Percentiles rank a stretch among this genome's conserved stretches.
Conservation (phyloP, 1,140 invertebrate species). For the Cheumatopsyche charites region DNA sequence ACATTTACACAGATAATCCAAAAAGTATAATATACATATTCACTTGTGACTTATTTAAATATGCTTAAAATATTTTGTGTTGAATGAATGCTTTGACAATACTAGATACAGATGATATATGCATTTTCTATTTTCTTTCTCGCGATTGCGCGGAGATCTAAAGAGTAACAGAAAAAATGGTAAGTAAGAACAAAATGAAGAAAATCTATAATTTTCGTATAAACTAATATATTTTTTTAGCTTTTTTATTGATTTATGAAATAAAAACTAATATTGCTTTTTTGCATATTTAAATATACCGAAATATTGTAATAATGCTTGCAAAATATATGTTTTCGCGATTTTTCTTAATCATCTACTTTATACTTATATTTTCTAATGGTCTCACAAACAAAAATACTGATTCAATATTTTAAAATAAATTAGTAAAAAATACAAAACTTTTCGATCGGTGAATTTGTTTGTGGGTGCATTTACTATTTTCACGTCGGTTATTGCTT, state of each 20-base stretch:
- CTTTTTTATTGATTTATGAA: slow-evolving; percentile 20
- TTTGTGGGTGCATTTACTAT: background rate
- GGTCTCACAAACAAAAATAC: background rate
- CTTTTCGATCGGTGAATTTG: too few relatives aligned
- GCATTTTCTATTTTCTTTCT: slow-evolving; percentile 46
- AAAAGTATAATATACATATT: background rate
- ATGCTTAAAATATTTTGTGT: slow-evolving; percentile 12
- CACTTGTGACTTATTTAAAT: slow-evolving; percentile 3
- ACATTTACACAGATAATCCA: too few relatives aligned
- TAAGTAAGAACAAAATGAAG: slow-evolving; percentile 42
- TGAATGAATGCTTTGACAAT: background rate
- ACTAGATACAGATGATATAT: slow-evolving; percentile 39
- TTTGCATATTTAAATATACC: slow-evolving; percentile 27
- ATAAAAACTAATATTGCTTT: slow-evolving; percentile 24
- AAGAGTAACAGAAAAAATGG: slow-evolving; percentile 39
- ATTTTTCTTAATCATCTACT: background rate
- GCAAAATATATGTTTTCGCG: background rate
- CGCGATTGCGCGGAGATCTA: slow-evolving; percentile 45
- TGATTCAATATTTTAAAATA: too few relatives aligned
- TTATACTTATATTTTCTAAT: background rate
- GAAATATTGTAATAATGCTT: slow-evolving; percentile 4
- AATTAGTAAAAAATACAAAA: too few relatives aligned
- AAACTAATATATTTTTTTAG: slow-evolving; percentile 2
- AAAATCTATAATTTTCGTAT: slow-evolving; percentile 27
- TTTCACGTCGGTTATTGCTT: slow-evolving; percentile 8